Conservation (phyloP, 2,888 invertebrate species). For the Aphodius sticticus region DNA sequence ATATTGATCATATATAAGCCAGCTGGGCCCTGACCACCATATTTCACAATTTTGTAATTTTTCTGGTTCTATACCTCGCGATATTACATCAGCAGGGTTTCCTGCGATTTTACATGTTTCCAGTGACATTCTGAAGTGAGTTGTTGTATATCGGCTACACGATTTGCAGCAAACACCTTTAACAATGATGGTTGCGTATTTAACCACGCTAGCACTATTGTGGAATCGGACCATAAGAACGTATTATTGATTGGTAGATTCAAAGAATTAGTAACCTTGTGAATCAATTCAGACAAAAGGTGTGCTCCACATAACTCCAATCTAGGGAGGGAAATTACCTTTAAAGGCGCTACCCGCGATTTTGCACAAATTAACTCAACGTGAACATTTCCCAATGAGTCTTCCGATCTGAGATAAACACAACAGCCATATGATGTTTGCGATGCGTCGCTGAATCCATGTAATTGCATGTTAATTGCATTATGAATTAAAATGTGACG, state of each 20-base stretch:
- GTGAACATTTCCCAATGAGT: conserved; percentile 15
- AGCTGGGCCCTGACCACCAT: background rate
- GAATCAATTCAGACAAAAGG: background rate
- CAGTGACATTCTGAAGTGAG: background rate
- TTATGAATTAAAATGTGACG: conserved; percentile 24
- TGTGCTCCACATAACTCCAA: background rate
- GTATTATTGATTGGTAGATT: background rate
- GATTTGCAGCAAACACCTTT: background rate
- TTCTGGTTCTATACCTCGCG: background rate
- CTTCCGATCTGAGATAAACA: conserved; percentile 35
- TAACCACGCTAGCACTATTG: background rate
- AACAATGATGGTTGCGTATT: background rate
- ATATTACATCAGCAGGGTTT: background rate
- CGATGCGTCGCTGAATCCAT: conserved; percentile 41
- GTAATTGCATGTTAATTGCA: conserved; percentile 29
- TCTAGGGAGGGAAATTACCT: background rate
- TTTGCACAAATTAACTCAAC: conserved; percentile 33
- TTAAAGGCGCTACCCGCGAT: conserved; percentile 8
- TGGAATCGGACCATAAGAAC: background rate
- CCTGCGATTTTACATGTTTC: background rate
- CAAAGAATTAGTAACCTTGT: background rate
- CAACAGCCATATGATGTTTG: conserved; percentile 35
- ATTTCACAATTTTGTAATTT: background rate
- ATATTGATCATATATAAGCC: background rate
- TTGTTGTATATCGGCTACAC: background rate